Conservation (phyloP, 2,113 vertebrate species). For the Condylura cristata region DNA sequence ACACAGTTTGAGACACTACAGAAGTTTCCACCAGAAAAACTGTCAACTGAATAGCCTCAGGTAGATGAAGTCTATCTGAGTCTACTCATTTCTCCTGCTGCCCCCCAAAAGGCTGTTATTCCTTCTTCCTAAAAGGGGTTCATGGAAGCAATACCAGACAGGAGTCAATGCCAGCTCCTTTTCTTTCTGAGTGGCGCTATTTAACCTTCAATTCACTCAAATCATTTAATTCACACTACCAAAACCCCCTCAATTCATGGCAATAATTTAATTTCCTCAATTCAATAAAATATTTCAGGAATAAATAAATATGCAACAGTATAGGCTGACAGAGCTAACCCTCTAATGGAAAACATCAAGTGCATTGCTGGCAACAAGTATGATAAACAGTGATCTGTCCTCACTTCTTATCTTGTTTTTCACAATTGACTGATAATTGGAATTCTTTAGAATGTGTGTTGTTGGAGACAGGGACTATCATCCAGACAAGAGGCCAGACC, state of each 20-base stretch:
- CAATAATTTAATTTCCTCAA: conserved; percentile 17
- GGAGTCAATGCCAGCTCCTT: not conserved
- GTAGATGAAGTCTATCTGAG: fast-evolving
- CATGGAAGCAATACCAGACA: fast-evolving
- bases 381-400: not conserved
- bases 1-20: not conserved
- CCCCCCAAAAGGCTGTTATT: fast-evolving
- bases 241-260: not conserved
- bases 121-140: not conserved
- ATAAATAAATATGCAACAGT: not conserved
- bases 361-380: not conserved
- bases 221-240: not conserved
- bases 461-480: not conserved
- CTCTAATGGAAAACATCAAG: not conserved
- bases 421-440: not conserved
- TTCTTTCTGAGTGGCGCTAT: not conserved
- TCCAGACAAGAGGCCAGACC: not conserved
- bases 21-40: not conserved
- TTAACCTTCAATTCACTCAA: not conserved
- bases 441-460: not conserved
- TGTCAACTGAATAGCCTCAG: not conserved
- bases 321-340: not conserved
- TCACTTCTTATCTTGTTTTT: not conserved
- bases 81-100: not conserved
- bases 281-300: not conserved